Percentiles rank a stretch among this genome's conserved stretches.
phyloP scores from a whole-genome alignment of 2,113 vertebrate genomes.

The Lamprotornis superbus region DNA sequence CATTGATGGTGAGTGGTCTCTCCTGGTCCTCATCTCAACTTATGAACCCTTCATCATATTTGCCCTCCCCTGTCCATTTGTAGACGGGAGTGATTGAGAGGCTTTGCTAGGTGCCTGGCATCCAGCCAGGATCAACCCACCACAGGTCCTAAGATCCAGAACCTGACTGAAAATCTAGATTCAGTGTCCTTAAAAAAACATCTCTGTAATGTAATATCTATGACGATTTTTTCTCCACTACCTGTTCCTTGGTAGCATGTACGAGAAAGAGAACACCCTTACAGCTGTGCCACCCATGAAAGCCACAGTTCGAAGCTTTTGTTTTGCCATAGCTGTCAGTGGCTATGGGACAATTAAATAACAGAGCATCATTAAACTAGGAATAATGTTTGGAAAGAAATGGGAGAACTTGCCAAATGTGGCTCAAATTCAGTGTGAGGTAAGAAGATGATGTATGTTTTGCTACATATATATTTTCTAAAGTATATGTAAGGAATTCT shows the following conservation, averaged over 20 bases:
- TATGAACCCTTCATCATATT: not conserved
- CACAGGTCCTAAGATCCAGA: not conserved
- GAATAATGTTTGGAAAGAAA: not conserved
- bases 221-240: accelerated
- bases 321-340: not conserved
- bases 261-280: not conserved
- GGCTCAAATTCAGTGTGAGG: not conserved
- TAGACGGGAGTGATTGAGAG: not conserved
- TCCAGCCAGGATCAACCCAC: not conserved
- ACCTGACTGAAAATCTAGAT: not conserved
- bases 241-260: not conserved
- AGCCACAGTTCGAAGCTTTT: not conserved
- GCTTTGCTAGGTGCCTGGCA: not conserved
- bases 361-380: not conserved
- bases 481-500: not conserved
- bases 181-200: not conserved
- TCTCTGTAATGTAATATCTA: not conserved
- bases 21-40: not conserved
- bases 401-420: not conserved
- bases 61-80: not conserved
- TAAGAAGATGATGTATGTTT: not conserved
- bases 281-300: not conserved
- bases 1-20: not conserved
- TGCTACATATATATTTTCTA: not conserved
- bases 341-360: not conserved